Evolutionary conservation across 2,113 vertebrate species (phyloP).

Genomic region (Talpa occidentalis): DNA sequence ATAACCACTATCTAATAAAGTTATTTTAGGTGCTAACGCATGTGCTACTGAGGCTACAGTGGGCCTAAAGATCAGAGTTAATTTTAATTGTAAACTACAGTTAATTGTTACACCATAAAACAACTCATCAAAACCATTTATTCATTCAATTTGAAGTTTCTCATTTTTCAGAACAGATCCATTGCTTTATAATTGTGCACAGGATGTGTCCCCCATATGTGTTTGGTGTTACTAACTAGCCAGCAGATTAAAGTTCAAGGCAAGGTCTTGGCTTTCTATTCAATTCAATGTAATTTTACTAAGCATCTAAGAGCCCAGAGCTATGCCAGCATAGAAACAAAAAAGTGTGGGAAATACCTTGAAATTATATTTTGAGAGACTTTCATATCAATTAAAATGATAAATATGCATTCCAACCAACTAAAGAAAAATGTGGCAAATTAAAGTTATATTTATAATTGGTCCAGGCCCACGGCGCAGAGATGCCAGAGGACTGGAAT

Average conservation of each 20-base stretch:
- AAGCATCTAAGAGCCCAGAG: background rate
- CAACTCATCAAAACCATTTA: background rate
- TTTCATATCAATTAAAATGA: background rate
- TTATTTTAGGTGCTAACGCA: background rate
- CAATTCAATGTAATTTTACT: constrained; percentile 35
- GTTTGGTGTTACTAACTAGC: background rate
- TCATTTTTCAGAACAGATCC: background rate
- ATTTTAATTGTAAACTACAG: background rate
- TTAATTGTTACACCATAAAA: background rate
- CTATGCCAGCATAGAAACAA: background rate
- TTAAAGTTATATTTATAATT: background rate
- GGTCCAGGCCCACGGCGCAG: background rate
- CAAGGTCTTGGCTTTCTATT: background rate
- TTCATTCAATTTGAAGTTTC: background rate
- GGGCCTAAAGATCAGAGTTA: background rate
- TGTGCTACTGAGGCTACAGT: background rate
- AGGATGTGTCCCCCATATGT: background rate
- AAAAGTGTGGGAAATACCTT: background rate
- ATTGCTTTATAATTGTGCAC: background rate
- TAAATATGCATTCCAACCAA: background rate
- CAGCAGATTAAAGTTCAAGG: background rate
- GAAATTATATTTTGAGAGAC: constrained; percentile 19
- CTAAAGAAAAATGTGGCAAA: background rate
- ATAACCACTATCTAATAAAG: background rate
- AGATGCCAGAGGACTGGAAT: background rate